Percentiles rank a stretch among this genome's conserved stretches.
phyloP scores from a whole-genome alignment of 2,113 vertebrate species.

The Cranoglanis bouderius region DNA sequence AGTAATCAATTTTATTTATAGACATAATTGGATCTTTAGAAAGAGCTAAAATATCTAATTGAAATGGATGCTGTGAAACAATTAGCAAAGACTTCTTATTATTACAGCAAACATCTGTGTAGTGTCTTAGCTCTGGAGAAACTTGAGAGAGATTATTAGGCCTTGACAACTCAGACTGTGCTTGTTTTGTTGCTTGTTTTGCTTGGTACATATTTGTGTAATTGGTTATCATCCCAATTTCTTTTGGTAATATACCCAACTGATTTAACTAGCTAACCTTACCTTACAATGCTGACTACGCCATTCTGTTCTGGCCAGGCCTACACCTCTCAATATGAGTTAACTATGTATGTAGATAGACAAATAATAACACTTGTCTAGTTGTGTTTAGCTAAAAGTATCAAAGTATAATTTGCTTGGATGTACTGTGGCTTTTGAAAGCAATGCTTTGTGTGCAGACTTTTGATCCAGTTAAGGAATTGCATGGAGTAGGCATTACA shows the following conservation, averaged over 20 bases:
- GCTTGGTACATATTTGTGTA: background rate
- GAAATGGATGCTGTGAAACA: background rate
- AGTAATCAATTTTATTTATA: background rate
- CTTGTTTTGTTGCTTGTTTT: background rate
- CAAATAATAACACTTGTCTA: background rate
- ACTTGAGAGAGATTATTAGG: background rate
- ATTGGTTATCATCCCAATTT: background rate
- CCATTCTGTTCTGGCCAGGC: background rate
- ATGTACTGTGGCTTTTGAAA: background rate
- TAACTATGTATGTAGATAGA: background rate
- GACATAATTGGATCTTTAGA: background rate
- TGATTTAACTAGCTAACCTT: background rate
- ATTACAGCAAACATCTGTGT: background rate
- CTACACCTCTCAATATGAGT: background rate
- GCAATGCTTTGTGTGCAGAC: background rate
- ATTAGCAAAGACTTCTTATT: background rate
- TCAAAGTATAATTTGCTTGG: background rate
- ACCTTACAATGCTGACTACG: background rate
- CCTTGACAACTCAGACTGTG: background rate
- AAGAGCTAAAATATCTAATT: background rate
- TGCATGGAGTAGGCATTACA: background rate
- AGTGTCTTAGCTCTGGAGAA: background rate
- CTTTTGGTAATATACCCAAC: background rate
- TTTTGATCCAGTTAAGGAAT: background rate
- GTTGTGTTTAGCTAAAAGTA: background rate